Base-by-base conservation (phyloP, 1,140 invertebrate genomes). In the Plodia interpunctella region DNA sequence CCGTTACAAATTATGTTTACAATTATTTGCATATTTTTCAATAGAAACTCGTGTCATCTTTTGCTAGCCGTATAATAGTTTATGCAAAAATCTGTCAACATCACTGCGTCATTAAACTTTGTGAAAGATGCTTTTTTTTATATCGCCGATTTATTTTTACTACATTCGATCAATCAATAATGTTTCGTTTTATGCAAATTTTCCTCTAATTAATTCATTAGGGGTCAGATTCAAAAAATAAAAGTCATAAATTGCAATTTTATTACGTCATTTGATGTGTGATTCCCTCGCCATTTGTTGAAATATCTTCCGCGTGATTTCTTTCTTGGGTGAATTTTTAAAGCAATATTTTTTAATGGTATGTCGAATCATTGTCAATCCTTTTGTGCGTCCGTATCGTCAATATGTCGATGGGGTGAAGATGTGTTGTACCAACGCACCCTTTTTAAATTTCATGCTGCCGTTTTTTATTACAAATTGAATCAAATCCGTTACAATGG, bases 1-100 rank as follows among this genome's bases (percentile, higher is more conserved):
- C 86, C 86, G 86, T 87, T 85, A 83, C 83, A 87, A 88, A 87
- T 87, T 82, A 78, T 88, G 80, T 88, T 87, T 87, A 87, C 74
- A 32, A 62, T 80, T 70, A 88, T 88, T 87, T 73, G 74, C 86
- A 88, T 88, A 87, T 71, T 74, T 68, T 78, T 73, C 65, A 75
- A 83, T 76, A 65, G 75, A 88, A 80, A 72, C 81, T 71, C 80
- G 77, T 81, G 83, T 86, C 83, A 86, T 75, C 62, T 60, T 66
- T 44, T 51, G 49, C 57, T 15, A 21, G 38, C 59, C 56, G 20
- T 54, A 56, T 38, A 58, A 58, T 58, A 20, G 18, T 25, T 54
- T 64, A 68, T 64, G 63, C 61, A 68, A 70, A 72, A 67, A 57
- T 53, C 62, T 54, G 65, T 63, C 35, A 74, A 72, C 55, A 72